Evolutionary conservation across 2,797 vertebrate species (phyloP).

Genomic region (Centropyge bicolor): DNA sequence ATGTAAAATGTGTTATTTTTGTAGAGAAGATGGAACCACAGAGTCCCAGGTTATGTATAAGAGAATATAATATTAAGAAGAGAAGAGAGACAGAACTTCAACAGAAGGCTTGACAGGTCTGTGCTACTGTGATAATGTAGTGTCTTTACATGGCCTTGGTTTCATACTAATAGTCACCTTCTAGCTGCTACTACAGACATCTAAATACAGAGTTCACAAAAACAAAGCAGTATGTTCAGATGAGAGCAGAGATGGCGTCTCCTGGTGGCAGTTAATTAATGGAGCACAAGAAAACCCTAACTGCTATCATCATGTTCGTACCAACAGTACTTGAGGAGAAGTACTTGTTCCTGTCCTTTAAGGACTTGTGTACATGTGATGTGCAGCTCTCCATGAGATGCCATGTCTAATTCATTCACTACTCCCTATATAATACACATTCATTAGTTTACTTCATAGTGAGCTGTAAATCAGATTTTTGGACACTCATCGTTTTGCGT

Average conservation of each 20-base stretch:
- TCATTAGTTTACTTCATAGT: not conserved
- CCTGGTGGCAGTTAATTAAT: not conserved
- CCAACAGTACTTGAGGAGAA: not conserved
- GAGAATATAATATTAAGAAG: constrained; percentile 38
- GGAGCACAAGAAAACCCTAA: not conserved
- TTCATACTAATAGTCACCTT: constrained; percentile 15
- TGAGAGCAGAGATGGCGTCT: constrained; percentile 5
- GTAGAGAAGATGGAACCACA: constrained; percentile 29
- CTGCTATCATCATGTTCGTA: not conserved
- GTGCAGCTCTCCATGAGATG: not conserved
- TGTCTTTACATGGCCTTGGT: constrained; percentile 37
- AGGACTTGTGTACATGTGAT: not conserved
- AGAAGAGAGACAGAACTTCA: constrained; percentile 10
- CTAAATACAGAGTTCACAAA: constrained; percentile 1
- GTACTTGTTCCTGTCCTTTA: not conserved
- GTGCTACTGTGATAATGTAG: constrained; percentile 24
- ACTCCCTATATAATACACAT: not conserved
- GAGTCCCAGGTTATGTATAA: constrained; percentile 24
- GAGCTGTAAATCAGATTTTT: not conserved
- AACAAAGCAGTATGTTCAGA: constrained; percentile 2
- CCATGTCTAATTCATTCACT: not conserved
- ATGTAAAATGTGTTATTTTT: constrained; percentile 58
- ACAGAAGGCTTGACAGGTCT: not conserved
- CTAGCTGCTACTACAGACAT: constrained; percentile 42
- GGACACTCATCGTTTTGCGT: not conserved